Conservation (phyloP, 2,113 vertebrate species). For the Rafetus swinhoei region DNA sequence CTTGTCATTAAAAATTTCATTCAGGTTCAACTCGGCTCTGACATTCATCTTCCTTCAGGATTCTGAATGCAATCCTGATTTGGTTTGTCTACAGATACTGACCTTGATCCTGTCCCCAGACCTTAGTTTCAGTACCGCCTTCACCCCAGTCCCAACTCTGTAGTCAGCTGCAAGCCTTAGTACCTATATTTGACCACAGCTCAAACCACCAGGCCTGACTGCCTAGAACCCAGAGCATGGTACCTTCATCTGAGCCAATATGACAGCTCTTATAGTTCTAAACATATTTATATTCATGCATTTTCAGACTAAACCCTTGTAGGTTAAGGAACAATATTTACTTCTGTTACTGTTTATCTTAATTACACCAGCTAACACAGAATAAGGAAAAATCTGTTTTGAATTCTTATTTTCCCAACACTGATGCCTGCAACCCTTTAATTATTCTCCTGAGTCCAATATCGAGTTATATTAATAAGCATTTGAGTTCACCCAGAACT, state of each 20-base stretch:
- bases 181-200: background rate
- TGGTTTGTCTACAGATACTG: background rate
- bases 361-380: background rate
- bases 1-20: background rate
- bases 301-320: background rate
- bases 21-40: background rate
- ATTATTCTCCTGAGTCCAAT: conserved; percentile 22
- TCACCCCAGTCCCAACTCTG: background rate
- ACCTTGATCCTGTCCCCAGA: background rate
- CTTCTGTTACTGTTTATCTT: background rate
- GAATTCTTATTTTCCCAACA: background rate
- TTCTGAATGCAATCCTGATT: background rate
- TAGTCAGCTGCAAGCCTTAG: background rate
- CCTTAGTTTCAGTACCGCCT: background rate
- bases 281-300: background rate
- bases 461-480: conserved; percentile 10
- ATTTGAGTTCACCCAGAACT: background rate
- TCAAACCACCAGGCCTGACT: background rate
- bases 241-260: no score
- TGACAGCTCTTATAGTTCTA: background rate
- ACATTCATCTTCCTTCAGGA: background rate
- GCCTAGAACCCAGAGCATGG: background rate
- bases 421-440: background rate
- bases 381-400: background rate
- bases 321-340: conserved; percentile 24